Evolutionary conservation across 1,140 invertebrate species (phyloP), one percentile per base, ranked within the genome.

Genomic region (Papilio glaucus): DNA sequence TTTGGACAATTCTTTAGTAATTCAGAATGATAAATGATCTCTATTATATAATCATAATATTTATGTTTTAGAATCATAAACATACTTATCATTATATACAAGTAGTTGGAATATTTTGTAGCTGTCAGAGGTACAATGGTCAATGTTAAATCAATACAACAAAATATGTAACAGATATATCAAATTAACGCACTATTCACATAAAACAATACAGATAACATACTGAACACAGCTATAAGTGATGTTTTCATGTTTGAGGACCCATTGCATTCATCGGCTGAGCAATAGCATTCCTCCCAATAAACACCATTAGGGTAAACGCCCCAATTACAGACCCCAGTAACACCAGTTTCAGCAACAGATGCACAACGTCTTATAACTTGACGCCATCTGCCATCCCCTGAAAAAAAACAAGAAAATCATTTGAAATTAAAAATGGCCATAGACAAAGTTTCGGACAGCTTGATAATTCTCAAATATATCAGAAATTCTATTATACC

Each of bases 261-360:
- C 73, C 78, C 41, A 89, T 98, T 99, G 83, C 98, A 99, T 75
- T 96, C 95, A 86, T 98, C 97, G 74, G 96, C 95, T 0, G 97
- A 97, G 89, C 98, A 99, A 81, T 98, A 98, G 85, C 98, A 99
- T 87, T 98, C 97, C 88, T 99, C 97, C 98, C 98, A 99, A 84
- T 98, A 99, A 0, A 98, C 97, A 4, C 98, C 97, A 83, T 98
- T 98, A 72, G 97, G 96, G 77, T 97, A 96, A 12, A 98, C 97
- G 13, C 98, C 98, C 98, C 98, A 98, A 86, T 98, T 98, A 82
- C 98, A 99, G 1, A 98, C 97, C 45, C 97, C 97, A 0, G 97
- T 98, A 0, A 98, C 97, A 79, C 98, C 98, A 37, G 96, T 98
- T 76, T 97, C 97, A 7, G 97, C 95, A 1, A 98, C 97, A 0